Evolutionary conservation across 2,113 vertebrate species (phyloP).

Genomic region (Perccottus glenii): DNA sequence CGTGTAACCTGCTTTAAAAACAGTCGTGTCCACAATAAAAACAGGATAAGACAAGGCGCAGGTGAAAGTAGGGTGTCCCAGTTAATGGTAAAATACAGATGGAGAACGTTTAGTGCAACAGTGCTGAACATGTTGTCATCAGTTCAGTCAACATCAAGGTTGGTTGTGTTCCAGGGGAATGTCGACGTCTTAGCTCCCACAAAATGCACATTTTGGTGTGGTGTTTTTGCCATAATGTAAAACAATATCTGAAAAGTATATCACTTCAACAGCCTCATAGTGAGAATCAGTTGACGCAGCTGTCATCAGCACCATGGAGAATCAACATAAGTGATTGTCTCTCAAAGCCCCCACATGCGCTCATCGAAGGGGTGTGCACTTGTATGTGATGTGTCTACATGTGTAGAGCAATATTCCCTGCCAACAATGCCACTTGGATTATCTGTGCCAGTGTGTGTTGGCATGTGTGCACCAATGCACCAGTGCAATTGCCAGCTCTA

Average conservation of each 20-base stretch:
- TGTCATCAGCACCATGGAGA: constrained; percentile 64
- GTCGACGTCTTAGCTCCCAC: constrained; percentile 34
- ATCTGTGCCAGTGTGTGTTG: constrained; percentile 38
- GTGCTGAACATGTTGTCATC: constrained; percentile 63
- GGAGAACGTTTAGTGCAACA: constrained; percentile 52
- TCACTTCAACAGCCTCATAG: constrained; percentile 28
- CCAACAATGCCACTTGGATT: constrained; percentile 34
- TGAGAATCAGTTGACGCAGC: constrained; percentile 46
- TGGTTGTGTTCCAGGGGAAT: constrained; percentile 47
- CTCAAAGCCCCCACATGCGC: constrained; percentile 33
- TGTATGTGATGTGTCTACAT: constrained; percentile 30
- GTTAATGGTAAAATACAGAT: constrained; percentile 33
- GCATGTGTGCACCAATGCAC: constrained; percentile 16
- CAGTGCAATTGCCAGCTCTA: constrained; percentile 55
- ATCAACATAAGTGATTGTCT: constrained; percentile 67
- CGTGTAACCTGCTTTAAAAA: constrained; percentile 35
- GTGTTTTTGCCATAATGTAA: constrained; percentile 50
- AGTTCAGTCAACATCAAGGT: constrained; percentile 38
- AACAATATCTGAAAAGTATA: constrained; percentile 55
- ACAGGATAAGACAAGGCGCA: constrained; percentile 28
- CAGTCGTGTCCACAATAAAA: constrained; percentile 48
- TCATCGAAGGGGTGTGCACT: constrained; percentile 17
- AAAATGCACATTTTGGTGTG: constrained; percentile 28
- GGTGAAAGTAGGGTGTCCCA: constrained; percentile 39
- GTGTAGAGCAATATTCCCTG: constrained; percentile 29